Evolutionary conservation across 2,797 vertebrate species (phyloP).

Genomic region (Aplochiton taeniatus): DNA sequence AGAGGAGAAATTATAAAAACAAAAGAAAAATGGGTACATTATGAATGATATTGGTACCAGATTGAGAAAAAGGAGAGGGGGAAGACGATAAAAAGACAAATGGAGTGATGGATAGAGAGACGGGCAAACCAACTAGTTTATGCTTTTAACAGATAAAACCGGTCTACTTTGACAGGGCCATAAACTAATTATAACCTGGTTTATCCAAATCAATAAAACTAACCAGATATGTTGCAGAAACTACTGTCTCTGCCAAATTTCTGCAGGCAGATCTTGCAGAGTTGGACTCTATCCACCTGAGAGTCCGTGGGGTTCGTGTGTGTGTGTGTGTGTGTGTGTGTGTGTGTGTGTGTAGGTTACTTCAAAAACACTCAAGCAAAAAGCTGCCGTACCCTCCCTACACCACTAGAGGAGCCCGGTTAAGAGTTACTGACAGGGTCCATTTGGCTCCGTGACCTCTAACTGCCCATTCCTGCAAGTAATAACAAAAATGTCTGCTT

Average conservation of each 20-base stretch:
- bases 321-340: too few relatives aligned
- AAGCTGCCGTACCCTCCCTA: neutral
- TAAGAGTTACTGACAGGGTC: neutral
- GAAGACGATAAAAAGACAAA: neutral
- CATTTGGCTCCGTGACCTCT: too few relatives aligned
- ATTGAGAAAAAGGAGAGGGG: neutral
- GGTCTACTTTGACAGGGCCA: neutral
- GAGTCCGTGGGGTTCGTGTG: neutral
- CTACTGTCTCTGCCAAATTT: conserved; percentile 5
- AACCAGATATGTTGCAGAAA: conserved; percentile 13
- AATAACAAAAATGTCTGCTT: too few relatives aligned
- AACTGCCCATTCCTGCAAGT: too few relatives aligned
- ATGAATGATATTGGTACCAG: neutral
- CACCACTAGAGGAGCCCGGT: conserved; percentile 4
- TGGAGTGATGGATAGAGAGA: neutral
- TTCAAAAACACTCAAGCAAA: neutral
- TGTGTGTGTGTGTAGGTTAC: conserved; percentile 5
- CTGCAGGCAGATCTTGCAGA: neutral
- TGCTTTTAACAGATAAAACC: conserved; percentile 10
- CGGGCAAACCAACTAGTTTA: conserved; percentile 6
- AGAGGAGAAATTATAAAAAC: conserved; percentile 9
- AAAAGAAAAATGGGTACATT: neutral
- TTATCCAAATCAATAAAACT: neutral
- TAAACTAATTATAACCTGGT: neutral
- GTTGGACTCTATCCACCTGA: neutral